Percentiles rank a stretch among this genome's conserved stretches.
Conservation (phyloP, 2,888 invertebrate species). For the Microctonus brassicae region DNA sequence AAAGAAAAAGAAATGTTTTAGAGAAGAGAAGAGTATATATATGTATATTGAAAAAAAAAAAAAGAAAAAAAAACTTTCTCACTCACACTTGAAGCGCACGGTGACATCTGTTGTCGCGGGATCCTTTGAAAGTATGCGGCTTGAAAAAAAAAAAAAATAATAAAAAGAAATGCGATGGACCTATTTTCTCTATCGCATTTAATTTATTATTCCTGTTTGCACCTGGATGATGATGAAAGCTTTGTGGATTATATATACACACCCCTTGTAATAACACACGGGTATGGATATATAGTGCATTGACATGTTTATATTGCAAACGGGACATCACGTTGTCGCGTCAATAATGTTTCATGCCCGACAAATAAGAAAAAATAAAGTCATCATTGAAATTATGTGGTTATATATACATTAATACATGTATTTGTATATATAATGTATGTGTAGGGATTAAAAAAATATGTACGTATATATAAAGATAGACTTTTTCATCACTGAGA, state of each 20-base stretch:
- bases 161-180: background rate
- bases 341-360: background rate
- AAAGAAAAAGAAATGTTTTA: conserved; percentile 23
- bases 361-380: conserved; percentile 15
- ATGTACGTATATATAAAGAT: conserved; percentile 9
- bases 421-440: background rate
- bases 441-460: background rate
- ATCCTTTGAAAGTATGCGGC: conserved; percentile 15
- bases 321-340: conserved; percentile 26
- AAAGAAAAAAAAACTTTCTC: conserved; percentile 14
- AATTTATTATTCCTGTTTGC: conserved; percentile 48
- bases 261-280: conserved; percentile 33
- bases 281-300: conserved; percentile 4
- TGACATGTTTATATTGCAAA: conserved; percentile 56
- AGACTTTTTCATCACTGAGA: background rate
- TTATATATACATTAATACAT: too few relatives aligned
- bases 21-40: background rate
- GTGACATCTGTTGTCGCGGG: conserved; percentile 33
- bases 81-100: background rate
- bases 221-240: conserved; percentile 43
- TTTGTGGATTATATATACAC: conserved; percentile 25
- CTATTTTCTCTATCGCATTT: conserved; percentile 53
- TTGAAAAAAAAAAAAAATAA: background rate
- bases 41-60: background rate
- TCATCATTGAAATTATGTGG: conserved; percentile 20